These are phyloP conservation scores for Toxonevra muliebris DNA, from an alignment of 2,888 invertebrate species.

Conservation along the genomic window DNA sequence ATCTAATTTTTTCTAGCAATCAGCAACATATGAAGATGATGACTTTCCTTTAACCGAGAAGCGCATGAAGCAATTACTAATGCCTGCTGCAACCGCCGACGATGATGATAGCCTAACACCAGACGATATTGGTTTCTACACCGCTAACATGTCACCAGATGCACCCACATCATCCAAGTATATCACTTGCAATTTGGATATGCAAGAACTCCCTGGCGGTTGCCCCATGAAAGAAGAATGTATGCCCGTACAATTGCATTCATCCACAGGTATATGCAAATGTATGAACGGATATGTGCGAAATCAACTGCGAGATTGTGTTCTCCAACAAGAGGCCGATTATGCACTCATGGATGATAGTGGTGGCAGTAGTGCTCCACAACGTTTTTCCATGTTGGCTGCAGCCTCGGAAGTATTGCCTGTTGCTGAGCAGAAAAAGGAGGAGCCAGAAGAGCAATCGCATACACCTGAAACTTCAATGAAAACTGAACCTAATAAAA, in stretches of 20 bases:
- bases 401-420: conserved; percentile 35
- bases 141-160: conserved; percentile 44
- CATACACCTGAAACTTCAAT: conserved; percentile 40
- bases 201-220: conserved; percentile 40
- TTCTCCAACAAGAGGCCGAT: conserved; percentile 51
- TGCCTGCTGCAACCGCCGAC: conserved; percentile 52
- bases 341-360: conserved; percentile 47
- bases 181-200: conserved; percentile 71
- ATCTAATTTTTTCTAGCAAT: conserved; percentile 15
- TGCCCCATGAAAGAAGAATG: conserved; percentile 80
- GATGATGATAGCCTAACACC: conserved; percentile 63
- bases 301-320: conserved; percentile 64
- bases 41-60: conserved; percentile 59
- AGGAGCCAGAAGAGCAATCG: conserved; percentile 52
- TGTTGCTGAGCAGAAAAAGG: conserved; percentile 44
- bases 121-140: conserved; percentile 66
- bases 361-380: conserved; percentile 30
- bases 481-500: conserved; percentile 68
- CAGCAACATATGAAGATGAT: conserved; percentile 56
- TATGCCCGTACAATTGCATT: conserved; percentile 67
- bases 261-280: conserved; percentile 75
- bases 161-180: conserved; percentile 58
- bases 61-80: conserved; percentile 56
- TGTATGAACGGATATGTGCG: conserved; percentile 73
- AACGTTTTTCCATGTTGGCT: conserved; percentile 42